A percentile compares a stretch with the other conserved stretches of the same genome.
These are phyloP conservation scores for Lucifuga dentata DNA, from an alignment of 2,113 vertebrate genomes.

Conservation along the genomic window DNA sequence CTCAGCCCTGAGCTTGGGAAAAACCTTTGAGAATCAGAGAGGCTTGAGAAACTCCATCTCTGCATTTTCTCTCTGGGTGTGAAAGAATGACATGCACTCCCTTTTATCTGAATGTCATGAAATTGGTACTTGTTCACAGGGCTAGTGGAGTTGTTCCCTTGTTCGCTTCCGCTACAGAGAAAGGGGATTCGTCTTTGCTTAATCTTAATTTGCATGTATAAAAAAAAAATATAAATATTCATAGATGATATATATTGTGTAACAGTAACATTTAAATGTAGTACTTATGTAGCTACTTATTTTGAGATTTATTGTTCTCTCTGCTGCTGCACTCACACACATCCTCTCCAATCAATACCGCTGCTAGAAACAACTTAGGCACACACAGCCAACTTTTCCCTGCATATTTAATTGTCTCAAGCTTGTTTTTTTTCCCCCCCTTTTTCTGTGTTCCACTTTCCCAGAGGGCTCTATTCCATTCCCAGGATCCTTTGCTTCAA, in stretches of 20 bases:
- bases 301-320: slow-evolving; percentile 30
- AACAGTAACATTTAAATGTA: slow-evolving; percentile 16
- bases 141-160: slow-evolving; percentile 32
- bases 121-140: slow-evolving; percentile 27
- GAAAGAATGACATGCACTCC: slow-evolving; percentile 60
- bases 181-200: slow-evolving; percentile 2
- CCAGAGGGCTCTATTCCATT: slow-evolving; percentile 55
- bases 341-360: slow-evolving; percentile 38
- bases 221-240: slow-evolving; percentile 40
- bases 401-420: slow-evolving; percentile 64
- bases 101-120: slow-evolving; percentile 65
- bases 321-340: slow-evolving; percentile 24
- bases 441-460: slow-evolving; percentile 36
- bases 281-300: slow-evolving; percentile 4
- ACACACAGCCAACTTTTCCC: slow-evolving; percentile 27
- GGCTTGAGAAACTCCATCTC: slow-evolving; percentile 61
- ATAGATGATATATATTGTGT: slow-evolving; percentile 10
- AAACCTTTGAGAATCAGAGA: slow-evolving; percentile 58
- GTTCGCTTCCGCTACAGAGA: slow-evolving; percentile 16
- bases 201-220: slow-evolving; percentile 21
- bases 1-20: slow-evolving; percentile 56
- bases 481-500: slow-evolving; percentile 60
- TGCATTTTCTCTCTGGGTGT: slow-evolving; percentile 49
- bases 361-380: slow-evolving; percentile 23
- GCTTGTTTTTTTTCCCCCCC: slow-evolving; percentile 19